A percentile compares a stretch with the other conserved stretches of the same genome.
Evolutionary conservation across 2,797 vertebrate species (phyloP).

Genomic region (Psittacula echo): DNA sequence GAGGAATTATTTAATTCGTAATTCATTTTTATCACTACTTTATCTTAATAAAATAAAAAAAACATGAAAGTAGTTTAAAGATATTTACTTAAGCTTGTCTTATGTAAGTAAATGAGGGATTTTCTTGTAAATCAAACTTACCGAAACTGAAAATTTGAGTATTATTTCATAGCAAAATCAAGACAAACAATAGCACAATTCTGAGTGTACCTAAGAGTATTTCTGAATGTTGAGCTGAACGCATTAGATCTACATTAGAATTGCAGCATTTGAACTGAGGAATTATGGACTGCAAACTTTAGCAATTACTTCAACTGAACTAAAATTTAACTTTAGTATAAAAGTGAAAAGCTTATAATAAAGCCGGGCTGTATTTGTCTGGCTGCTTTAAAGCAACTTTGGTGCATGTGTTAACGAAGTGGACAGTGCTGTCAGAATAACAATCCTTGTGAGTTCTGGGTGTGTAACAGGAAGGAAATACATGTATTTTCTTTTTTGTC

Average conservation of each 20-base stretch:
- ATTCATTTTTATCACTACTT: slow-evolving; percentile 30
- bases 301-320: neutral
- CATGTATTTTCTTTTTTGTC: neutral
- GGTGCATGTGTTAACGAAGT: neutral
- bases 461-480: slow-evolving; percentile 66
- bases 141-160: slow-evolving; percentile 2
- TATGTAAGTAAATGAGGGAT: slow-evolving; percentile 16
- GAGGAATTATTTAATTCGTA: neutral
- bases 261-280: neutral
- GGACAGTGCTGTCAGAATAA: slow-evolving; percentile 21
- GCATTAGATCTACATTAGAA: neutral
- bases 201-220: neutral
- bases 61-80: neutral
- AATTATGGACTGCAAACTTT: neutral
- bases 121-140: slow-evolving; percentile 31
- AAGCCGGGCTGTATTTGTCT: slow-evolving; percentile 12
- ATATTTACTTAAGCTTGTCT: neutral
- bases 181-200: neutral
- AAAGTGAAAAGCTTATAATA: slow-evolving; percentile 37
- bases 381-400: neutral
- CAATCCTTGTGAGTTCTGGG: slow-evolving; percentile 40
- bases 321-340: slow-evolving; percentile 29
- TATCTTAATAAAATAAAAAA: slow-evolving; percentile 21
- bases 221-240: neutral
- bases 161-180: slow-evolving; percentile 20